Conservation (phyloP, 2,888 invertebrate species). For the Zygogramma bicolorata region DNA sequence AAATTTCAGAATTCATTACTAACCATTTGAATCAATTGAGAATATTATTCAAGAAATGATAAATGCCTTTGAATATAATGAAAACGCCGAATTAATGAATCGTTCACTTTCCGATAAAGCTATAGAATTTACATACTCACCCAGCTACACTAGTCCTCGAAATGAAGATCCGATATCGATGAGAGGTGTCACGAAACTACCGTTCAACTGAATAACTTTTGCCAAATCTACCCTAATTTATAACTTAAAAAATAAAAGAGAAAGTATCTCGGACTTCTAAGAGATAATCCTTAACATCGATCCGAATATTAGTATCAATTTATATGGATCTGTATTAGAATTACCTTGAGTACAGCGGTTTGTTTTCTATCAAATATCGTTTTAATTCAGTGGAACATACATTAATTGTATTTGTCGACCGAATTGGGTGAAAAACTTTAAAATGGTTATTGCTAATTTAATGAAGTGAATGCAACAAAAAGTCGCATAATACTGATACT, state of each 20-base stretch:
- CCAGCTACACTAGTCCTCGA: background rate
- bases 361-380: background rate
- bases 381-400: background rate
- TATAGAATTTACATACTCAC: background rate
- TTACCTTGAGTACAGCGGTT: background rate
- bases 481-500: too few relatives aligned
- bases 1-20: too few relatives aligned
- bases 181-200: background rate
- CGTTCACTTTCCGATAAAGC: background rate
- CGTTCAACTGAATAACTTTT: background rate
- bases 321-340: background rate
- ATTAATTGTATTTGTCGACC: background rate
- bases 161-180: background rate
- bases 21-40: background rate
- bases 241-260: constrained; percentile 2
- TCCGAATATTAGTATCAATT: background rate
- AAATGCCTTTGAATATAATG: too few relatives aligned
- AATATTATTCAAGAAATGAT: background rate
- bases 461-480: too few relatives aligned
- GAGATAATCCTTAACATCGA: background rate
- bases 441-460: background rate
- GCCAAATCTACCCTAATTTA: background rate
- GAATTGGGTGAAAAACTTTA: constrained; percentile 2
- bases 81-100: background rate
- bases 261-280: background rate